phyloP scores from a whole-genome alignment of 2,113 vertebrate species.

The Calidris pugnax region DNA sequence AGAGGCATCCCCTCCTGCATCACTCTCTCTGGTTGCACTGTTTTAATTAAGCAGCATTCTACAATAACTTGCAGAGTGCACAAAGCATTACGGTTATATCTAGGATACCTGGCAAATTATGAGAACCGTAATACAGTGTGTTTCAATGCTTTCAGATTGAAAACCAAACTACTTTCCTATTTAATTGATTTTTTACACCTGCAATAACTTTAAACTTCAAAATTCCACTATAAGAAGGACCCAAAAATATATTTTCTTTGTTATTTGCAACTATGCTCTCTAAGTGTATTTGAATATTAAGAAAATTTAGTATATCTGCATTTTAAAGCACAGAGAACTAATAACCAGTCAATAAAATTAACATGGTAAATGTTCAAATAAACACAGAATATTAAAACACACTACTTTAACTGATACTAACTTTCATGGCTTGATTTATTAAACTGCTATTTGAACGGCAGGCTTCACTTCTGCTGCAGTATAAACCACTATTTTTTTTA shows the following conservation, averaged over 20 bases:
- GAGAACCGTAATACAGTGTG: not conserved
- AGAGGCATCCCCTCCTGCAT: not conserved
- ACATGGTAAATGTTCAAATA: not conserved
- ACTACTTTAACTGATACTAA: not conserved
- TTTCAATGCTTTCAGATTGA: not conserved
- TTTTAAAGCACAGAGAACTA: not conserved
- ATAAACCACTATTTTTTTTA: not conserved
- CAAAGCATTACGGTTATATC: not conserved
- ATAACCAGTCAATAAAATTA: not conserved
- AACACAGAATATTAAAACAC: not conserved
- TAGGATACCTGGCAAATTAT: not conserved
- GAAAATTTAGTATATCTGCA: not conserved
- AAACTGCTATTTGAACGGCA: not conserved
- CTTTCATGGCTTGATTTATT: not conserved
- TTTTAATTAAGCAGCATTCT: not conserved
- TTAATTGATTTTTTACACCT: not conserved
- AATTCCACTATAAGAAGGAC: not conserved
- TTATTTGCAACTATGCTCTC: not conserved
- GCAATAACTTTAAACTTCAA: not conserved
- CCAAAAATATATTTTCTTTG: not conserved
- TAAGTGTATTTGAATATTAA: not conserved
- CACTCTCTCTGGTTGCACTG: fast-evolving
- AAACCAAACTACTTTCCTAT: not conserved
- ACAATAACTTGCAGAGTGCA: too few relatives aligned
- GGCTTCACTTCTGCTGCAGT: not conserved